Percentiles rank a stretch among this genome's conserved stretches.
Evolutionary conservation across 1,140 invertebrate species (phyloP).

Genomic region (Drosophila hydei): DNA sequence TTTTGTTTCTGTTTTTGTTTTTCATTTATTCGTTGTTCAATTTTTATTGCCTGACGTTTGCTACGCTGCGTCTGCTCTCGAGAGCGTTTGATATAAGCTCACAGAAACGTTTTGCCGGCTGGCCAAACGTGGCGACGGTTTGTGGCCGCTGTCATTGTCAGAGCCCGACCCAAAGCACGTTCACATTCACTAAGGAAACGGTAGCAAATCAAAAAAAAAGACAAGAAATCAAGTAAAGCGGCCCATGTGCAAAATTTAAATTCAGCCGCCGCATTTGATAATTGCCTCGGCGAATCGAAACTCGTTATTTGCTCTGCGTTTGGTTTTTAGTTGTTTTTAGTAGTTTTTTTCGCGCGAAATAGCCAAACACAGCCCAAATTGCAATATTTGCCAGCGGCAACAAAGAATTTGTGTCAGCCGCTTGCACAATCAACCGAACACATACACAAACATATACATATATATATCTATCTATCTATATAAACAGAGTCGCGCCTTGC

Average conservation of each 20-base stretch:
- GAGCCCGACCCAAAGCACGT: slow-evolving; percentile 25
- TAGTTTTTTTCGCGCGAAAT: slow-evolving; percentile 39
- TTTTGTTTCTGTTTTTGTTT: slow-evolving; percentile 28
- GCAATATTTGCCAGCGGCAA: slow-evolving; percentile 41
- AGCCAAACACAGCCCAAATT: slow-evolving; percentile 39
- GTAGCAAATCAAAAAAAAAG: no score
- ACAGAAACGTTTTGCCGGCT: slow-evolving; percentile 27
- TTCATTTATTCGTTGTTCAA: slow-evolving; percentile 3
- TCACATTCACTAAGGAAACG: slow-evolving; percentile 44
- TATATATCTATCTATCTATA: slow-evolving; percentile 4
- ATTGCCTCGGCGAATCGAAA: slow-evolving; percentile 35
- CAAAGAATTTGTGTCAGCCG: slow-evolving; percentile 75
- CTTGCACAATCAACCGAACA: slow-evolving; percentile 54
- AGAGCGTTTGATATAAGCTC: slow-evolving; percentile 24
- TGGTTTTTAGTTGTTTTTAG: neutral
- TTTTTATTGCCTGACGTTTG: slow-evolving; percentile 10
- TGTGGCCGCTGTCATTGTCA: slow-evolving; percentile 22
- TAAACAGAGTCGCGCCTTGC: slow-evolving; percentile 4
- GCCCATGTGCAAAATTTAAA: slow-evolving; percentile 34
- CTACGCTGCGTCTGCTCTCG: no score
- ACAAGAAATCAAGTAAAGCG: neutral
- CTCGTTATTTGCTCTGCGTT: slow-evolving; percentile 18
- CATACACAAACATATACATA: slow-evolving; percentile 3
- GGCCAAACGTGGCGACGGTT: neutral
- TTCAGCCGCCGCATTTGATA: slow-evolving; percentile 31